Evolutionary conservation across 2,113 vertebrate species (phyloP), one percentile per base, ranked within the genome.

Genomic region (Tragelaphus imberbis): DNA sequence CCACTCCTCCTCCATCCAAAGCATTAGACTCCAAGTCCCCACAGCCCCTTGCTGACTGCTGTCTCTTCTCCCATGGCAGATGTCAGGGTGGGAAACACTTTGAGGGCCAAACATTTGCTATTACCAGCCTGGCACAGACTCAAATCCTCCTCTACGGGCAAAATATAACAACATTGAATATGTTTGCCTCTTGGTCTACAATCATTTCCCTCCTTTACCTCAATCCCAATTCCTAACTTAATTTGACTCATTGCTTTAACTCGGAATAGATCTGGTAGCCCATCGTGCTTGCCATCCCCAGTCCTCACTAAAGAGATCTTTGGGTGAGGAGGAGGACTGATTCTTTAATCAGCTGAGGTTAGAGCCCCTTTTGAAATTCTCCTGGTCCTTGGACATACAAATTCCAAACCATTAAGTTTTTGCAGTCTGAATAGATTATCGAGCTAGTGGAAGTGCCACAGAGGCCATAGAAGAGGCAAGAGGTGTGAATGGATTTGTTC

Each of bases 41-140:
- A 53, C 19, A 36, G 75, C n/a, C 40, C 77, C 23, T 71, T 75
- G 25, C 63, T 94, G 91, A 59, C 91, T 91, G 63, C 95, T 47
- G 15, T 88, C 79, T 92, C 88, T 94, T 85, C 56, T 95, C 44
- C 77, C 2, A 30, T 85, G 93, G 91, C 98, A 98, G 96, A 96
- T 98, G 97, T 91, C 92, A 63, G 94, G 95, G 89, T 97, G 96
- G 96, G 91, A 96, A 94, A 33, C 23, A 47, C 27, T 89, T 84
- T 27, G 88, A 97, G 71, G 68, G 91, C 97, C 97, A 97, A 95
- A 51, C 59, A 84, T 94, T 94, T 97, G 80, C 82, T 97, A 14
- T 93, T 84, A 96, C 68, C 47, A 89, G 30, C 17, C 55, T 97
- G 96, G 94, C 88, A 9, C 28, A 61, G 86, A 58, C 33, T 84